phyloP scores from a whole-genome alignment of 2,888 invertebrate species.

The Drosophila rubida region DNA sequence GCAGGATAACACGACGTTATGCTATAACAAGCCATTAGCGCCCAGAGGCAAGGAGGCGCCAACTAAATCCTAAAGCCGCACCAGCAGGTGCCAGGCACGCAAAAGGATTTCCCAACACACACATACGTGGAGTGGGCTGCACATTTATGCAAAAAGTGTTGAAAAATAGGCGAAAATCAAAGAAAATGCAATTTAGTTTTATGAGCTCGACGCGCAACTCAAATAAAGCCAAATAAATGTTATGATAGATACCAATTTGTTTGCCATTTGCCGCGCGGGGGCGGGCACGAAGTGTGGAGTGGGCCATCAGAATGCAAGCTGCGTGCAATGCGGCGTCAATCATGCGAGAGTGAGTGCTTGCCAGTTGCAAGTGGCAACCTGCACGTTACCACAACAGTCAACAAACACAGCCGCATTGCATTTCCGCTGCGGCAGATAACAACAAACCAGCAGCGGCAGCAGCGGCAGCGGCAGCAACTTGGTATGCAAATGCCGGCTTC shows the following conservation, averaged over 20 bases:
- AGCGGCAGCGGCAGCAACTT: conserved; percentile 33
- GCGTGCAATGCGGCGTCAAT: conserved; percentile 73
- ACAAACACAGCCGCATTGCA: conserved; percentile 59
- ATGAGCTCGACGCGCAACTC: conserved; percentile 36
- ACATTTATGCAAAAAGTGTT: conserved; percentile 55
- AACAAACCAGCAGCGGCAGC: conserved; percentile 31
- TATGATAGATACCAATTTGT: conserved; percentile 60
- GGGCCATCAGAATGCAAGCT: conserved; percentile 68
- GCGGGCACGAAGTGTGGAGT: neutral
- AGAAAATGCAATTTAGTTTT: conserved; percentile 73
- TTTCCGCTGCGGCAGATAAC: conserved; percentile 74
- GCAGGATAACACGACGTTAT: conserved; percentile 60
- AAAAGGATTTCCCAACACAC: conserved; percentile 27
- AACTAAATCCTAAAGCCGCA: conserved; percentile 39
- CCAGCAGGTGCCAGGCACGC: conserved; percentile 71
- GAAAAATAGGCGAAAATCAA: conserved; percentile 47
- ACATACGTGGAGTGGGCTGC: conserved; percentile 10
- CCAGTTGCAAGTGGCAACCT: conserved; percentile 21
- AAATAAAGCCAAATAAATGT: conserved; percentile 52
- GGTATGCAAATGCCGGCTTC: conserved; percentile 65
- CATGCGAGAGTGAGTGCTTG: conserved; percentile 39
- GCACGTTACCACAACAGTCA: conserved; percentile 46
- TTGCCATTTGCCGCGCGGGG: conserved; percentile 44
- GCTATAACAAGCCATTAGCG: conserved; percentile 60
- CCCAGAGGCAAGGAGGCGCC: conserved; percentile 28